Evolutionary conservation across 37 sponge, comb jelly and placozoan genomes (phyloP).

Genomic region (Halichondria panicea): DNA sequence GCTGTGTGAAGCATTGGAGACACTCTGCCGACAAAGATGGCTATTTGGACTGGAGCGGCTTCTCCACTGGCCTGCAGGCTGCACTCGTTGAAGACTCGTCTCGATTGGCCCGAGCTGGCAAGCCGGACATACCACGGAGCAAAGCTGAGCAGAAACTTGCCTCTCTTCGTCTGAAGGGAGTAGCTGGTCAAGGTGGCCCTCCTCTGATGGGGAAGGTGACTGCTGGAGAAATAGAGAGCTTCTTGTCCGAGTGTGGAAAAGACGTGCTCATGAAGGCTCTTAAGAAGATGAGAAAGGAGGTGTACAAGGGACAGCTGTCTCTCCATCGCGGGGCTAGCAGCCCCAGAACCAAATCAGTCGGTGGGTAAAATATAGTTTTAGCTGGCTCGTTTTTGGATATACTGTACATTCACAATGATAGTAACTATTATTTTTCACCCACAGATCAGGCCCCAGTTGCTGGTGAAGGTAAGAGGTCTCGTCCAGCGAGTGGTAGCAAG

Average conservation of each 20-base stretch:
- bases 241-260: slow-evolving; percentile 10
- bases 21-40: slow-evolving; percentile 17
- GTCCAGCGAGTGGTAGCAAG: no score
- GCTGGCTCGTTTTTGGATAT: no score
- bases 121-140: neutral
- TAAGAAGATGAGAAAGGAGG: slow-evolving; percentile 32
- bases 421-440: no score
- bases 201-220: neutral
- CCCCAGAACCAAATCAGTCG: no score
- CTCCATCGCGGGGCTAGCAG: no score
- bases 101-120: neutral
- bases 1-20: slow-evolving; percentile 28
- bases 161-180: neutral
- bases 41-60: slow-evolving; percentile 29
- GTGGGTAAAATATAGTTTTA: no score
- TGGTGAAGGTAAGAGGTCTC: no score
- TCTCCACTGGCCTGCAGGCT: slow-evolving; percentile 15
- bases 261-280: slow-evolving; percentile 14
- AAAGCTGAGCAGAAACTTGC: neutral
- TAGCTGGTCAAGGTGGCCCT: neutral
- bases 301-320: slow-evolving; percentile 31
- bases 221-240: slow-evolving; percentile 19
- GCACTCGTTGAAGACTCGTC: slow-evolving; percentile 12
- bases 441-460: no score
- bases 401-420: no score